Evolutionary conservation across 2,888 invertebrate genomes (phyloP).

Genomic region (Volucella inanis): DNA sequence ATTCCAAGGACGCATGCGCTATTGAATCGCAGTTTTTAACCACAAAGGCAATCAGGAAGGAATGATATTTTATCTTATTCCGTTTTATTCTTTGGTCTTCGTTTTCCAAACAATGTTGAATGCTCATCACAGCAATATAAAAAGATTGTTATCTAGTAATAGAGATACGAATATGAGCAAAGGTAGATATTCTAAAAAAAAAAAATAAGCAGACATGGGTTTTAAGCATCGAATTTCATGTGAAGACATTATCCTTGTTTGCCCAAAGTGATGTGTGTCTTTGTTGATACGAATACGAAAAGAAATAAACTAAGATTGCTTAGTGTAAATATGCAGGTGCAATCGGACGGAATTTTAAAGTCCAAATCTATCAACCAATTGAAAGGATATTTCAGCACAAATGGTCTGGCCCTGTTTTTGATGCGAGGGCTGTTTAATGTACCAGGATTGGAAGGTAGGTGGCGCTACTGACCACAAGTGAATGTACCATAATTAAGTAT

Average conservation of each 20-base stretch:
- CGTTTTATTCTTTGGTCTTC: slow-evolving; percentile 24
- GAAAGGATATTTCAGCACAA: too few relatives aligned
- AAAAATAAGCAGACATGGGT: slow-evolving; percentile 60
- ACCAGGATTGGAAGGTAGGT: too few relatives aligned
- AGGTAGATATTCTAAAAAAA: background rate
- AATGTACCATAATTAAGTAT: too few relatives aligned
- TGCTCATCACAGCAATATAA: slow-evolving; percentile 72
- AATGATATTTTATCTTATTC: slow-evolving; percentile 62
- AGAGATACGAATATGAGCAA: slow-evolving; percentile 27
- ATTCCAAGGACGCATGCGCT: slow-evolving; percentile 55
- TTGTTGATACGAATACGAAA: slow-evolving; percentile 7
- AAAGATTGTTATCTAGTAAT: slow-evolving; percentile 69
- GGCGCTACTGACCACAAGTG: too few relatives aligned
- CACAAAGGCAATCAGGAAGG: slow-evolving; percentile 51
- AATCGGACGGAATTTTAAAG: background rate
- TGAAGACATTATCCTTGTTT: slow-evolving; percentile 46
- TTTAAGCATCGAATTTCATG: slow-evolving; percentile 62
- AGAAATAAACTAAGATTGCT: background rate
- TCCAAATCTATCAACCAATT: background rate
- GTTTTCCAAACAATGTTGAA: slow-evolving; percentile 67
- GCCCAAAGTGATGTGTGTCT: slow-evolving; percentile 43
- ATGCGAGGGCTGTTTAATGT: too few relatives aligned
- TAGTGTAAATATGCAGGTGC: slow-evolving; percentile 53
- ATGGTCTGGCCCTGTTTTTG: too few relatives aligned
- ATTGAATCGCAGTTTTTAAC: slow-evolving; percentile 49